Evolutionary conservation across 2,797 vertebrate genomes (phyloP).

Genomic region (Pelochelys cantorii): DNA sequence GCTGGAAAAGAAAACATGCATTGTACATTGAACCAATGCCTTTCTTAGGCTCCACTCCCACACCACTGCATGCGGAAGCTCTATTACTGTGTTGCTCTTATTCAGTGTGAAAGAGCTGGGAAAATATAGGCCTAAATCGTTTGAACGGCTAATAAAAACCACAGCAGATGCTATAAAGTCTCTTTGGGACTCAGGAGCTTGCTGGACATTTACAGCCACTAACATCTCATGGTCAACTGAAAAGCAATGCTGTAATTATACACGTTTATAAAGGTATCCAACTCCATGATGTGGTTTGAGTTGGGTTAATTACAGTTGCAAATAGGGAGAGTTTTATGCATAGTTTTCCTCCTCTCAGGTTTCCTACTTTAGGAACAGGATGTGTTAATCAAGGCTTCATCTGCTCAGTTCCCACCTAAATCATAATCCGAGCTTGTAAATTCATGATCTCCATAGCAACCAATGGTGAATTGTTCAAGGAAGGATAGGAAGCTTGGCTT

Average conservation of each 20-base stretch:
- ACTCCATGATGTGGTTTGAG: accelerated
- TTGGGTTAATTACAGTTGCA: slow-evolving; percentile 7
- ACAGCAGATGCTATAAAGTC: slow-evolving; percentile 1
- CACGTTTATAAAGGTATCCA: background rate
- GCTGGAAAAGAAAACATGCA: slow-evolving; percentile 80
- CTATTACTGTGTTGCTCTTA: background rate
- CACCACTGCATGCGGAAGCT: background rate
- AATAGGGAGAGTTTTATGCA: background rate
- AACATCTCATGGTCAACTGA: background rate
- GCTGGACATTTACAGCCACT: background rate
- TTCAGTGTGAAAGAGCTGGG: background rate
- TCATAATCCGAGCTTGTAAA: slow-evolving; percentile 61
- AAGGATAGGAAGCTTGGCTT: slow-evolving; percentile 19
- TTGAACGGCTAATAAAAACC: background rate
- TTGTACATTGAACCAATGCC: background rate
- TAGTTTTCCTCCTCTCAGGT: slow-evolving; percentile 15
- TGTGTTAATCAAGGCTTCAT: slow-evolving; percentile 60
- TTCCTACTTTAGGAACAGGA: slow-evolving; percentile 40
- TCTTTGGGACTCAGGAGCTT: background rate
- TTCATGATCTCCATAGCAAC: slow-evolving; percentile 67
- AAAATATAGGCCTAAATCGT: background rate
- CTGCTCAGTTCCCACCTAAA: slow-evolving; percentile 62
- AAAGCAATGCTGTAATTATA: background rate
- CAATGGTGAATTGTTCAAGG: background rate
- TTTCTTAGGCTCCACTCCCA: background rate